These are phyloP conservation scores for Symphodus melops DNA, from an alignment of 2,113 vertebrate genomes.

Conservation along the genomic window DNA sequence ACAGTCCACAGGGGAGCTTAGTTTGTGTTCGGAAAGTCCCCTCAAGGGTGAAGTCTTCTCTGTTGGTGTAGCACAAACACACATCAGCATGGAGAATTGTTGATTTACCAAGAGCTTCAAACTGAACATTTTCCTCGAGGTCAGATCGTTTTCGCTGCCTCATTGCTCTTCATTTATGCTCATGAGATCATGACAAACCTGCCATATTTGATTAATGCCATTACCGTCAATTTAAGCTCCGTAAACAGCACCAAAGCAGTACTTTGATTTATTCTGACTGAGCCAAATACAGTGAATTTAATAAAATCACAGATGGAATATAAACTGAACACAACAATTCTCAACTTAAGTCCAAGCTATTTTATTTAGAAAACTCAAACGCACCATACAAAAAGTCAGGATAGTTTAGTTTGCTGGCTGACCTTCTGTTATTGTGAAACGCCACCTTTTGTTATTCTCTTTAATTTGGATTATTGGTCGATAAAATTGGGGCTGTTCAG, in stretches of 20 bases:
- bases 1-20: conserved; percentile 11
- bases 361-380: not conserved
- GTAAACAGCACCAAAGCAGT: not conserved
- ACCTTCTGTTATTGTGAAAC: not conserved
- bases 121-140: not conserved
- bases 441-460: not conserved
- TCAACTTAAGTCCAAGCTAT: not conserved
- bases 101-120: not conserved
- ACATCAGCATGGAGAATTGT: not conserved
- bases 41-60: not conserved
- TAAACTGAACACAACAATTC: not conserved
- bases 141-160: not conserved
- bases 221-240: conserved; percentile 1
- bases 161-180: conserved; percentile 20
- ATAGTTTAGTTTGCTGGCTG: not conserved
- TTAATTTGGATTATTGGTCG: not conserved
- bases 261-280: conserved; percentile 12
- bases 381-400: not conserved
- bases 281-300: not conserved
- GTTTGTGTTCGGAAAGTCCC: conserved; percentile 32
- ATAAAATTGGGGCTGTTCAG: not conserved
- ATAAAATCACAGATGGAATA: not conserved
- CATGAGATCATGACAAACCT: conserved; percentile 31
- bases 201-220: conserved; percentile 22
- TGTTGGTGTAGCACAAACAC: not conserved